phyloP scores from a whole-genome alignment of 2,888 invertebrate genomes.

The Chalcis sispes region DNA sequence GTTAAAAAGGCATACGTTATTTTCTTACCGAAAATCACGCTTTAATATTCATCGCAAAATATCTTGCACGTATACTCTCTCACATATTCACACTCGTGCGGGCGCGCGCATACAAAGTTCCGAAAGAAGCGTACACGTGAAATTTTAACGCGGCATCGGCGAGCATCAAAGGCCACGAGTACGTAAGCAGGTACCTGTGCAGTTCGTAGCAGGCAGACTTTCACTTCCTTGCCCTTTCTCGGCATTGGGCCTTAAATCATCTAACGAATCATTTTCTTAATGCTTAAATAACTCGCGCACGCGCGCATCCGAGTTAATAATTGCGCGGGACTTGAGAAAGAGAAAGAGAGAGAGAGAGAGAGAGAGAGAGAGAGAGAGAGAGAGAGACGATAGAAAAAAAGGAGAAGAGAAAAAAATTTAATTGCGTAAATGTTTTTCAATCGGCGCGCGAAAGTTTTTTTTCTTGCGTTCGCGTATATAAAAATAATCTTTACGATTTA shows the following conservation, averaged over 20 bases:
- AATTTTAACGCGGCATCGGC: conserved; percentile 15
- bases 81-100: too few species aligned
- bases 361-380: too few species aligned
- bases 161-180: conserved; percentile 34
- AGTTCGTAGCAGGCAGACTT: conserved; percentile 18
- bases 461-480: conserved; percentile 10
- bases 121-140: background rate
- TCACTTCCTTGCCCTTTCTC: conserved; percentile 48
- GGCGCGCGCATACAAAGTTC: background rate
- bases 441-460: background rate
- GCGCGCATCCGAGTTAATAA: conserved; percentile 35
- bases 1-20: conserved; percentile 24
- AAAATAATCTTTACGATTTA: conserved; percentile 6
- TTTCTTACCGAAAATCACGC: conserved; percentile 1
- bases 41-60: conserved; percentile 12
- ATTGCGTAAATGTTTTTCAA: conserved; percentile 34
- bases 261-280: conserved; percentile 37
- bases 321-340: background rate
- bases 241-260: conserved; percentile 50
- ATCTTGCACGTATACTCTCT: too few species aligned
- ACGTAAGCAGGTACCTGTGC: conserved; percentile 23
- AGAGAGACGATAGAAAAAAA: too few species aligned
- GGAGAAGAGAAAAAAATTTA: background rate
- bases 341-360: background rate
- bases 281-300: conserved; percentile 2